These are phyloP conservation scores for Dolichallabes microphthalmus DNA, from an alignment of 2,113 vertebrate genomes.

Conservation along the genomic window DNA sequence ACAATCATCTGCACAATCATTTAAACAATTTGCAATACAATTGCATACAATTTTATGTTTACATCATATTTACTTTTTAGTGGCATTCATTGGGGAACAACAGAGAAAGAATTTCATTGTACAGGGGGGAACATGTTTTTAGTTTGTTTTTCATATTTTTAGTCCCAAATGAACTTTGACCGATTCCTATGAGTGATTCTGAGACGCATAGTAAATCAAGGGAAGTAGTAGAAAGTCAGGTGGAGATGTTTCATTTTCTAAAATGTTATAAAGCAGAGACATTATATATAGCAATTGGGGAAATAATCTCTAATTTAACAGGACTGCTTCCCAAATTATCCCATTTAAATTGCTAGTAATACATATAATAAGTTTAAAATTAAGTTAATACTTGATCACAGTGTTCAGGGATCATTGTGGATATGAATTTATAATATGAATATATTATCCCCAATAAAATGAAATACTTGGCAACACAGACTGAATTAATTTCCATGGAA, in stretches of 20 bases:
- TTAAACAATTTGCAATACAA: too few species aligned
- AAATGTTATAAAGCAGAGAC: conserved; percentile 38
- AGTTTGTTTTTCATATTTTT: too few species aligned
- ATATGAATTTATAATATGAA: conserved; percentile 63
- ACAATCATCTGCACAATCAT: too few species aligned
- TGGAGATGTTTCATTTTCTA: not conserved
- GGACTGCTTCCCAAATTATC: conserved; percentile 27
- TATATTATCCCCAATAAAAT: conserved; percentile 46
- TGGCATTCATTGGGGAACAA: too few species aligned
- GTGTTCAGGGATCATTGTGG: conserved; percentile 52
- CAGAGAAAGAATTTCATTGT: too few species aligned
- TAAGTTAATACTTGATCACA: conserved; percentile 56
- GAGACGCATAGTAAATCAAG: not conserved
- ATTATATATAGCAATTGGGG: not conserved
- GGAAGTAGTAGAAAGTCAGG: not conserved
- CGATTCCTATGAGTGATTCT: too few species aligned
- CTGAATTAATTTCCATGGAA: conserved; percentile 54
- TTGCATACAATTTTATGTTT: too few species aligned
- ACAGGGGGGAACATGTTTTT: too few species aligned
- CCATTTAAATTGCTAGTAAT: conserved; percentile 48
- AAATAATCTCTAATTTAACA: conserved; percentile 43
- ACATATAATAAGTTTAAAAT: conserved; percentile 52
- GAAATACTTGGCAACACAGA: conserved; percentile 45
- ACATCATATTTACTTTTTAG: too few species aligned
- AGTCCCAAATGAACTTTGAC: too few species aligned